These are phyloP conservation scores for Macrotis lagotis DNA, from an alignment of 2,113 vertebrate species.

Conservation along the genomic window DNA sequence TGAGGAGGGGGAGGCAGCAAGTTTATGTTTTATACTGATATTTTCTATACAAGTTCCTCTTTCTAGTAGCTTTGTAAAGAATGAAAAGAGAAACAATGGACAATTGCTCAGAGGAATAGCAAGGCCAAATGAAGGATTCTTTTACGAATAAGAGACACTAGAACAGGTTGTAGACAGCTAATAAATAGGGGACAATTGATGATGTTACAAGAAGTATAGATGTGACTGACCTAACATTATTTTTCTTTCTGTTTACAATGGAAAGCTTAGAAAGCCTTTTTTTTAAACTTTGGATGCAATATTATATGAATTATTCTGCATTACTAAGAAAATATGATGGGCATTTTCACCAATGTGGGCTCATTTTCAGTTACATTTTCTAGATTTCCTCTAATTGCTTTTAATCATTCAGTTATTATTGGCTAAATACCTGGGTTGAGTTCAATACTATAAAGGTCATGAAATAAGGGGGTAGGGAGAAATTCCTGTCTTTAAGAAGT, in stretches of 20 bases:
- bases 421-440: not conserved
- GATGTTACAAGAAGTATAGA: not conserved
- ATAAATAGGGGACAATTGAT: not conserved
- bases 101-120: not conserved
- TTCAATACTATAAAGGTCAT: not conserved
- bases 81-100: not conserved
- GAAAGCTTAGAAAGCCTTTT: conserved; percentile 23
- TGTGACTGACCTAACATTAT: not conserved
- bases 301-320: not conserved
- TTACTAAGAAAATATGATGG: not conserved
- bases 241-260: conserved; percentile 36
- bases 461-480: not conserved
- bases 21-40: not conserved
- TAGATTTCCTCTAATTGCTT: not conserved
- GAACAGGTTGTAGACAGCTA: not conserved
- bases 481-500: not conserved
- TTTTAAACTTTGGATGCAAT: not conserved
- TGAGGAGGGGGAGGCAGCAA: not conserved
- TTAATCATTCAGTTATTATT: not conserved
- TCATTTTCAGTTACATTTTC: conserved; percentile 5
- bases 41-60: not conserved
- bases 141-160: not conserved
- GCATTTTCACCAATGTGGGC: not conserved
- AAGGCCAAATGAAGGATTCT: not conserved
- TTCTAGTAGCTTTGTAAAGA: not conserved